Percentiles rank a stretch among this genome's conserved stretches.
Conservation (phyloP, 2,113 vertebrate species). For the Grammomys surdaster region DNA sequence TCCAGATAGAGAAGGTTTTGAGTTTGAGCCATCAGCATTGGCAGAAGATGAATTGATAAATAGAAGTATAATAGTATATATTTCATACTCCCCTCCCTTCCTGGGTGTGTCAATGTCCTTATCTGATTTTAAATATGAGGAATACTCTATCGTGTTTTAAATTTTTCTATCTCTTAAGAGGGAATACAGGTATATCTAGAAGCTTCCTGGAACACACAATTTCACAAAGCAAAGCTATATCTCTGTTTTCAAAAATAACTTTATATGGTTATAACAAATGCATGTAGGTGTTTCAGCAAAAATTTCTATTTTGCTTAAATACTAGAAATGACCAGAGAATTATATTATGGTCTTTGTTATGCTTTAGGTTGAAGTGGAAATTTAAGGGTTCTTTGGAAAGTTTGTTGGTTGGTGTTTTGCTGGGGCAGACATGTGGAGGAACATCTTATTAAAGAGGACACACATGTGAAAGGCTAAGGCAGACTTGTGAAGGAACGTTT, state of each 20-base stretch:
- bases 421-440: too few species aligned
- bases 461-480: too few species aligned
- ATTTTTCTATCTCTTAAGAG: not conserved
- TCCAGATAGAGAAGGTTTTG: not conserved
- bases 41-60: not conserved
- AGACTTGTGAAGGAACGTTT: too few species aligned
- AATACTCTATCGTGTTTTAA: not conserved
- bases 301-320: not conserved
- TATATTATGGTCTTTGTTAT: not conserved
- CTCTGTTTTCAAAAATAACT: not conserved
- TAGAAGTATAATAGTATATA: not conserved
- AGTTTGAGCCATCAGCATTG: not conserved
- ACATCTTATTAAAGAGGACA: too few species aligned
- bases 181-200: not conserved
- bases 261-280: not conserved
- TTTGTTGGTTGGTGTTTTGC: too few species aligned
- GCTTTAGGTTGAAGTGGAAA: not conserved
- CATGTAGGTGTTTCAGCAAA: not conserved
- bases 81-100: not conserved
- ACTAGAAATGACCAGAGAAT: not conserved
- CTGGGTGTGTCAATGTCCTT: not conserved
- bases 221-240: not conserved
- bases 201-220: not conserved
- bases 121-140: not conserved
- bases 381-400: too few species aligned